Base-by-base conservation (phyloP, 2,113 vertebrate species). In the Saccopteryx bilineata region DNA sequence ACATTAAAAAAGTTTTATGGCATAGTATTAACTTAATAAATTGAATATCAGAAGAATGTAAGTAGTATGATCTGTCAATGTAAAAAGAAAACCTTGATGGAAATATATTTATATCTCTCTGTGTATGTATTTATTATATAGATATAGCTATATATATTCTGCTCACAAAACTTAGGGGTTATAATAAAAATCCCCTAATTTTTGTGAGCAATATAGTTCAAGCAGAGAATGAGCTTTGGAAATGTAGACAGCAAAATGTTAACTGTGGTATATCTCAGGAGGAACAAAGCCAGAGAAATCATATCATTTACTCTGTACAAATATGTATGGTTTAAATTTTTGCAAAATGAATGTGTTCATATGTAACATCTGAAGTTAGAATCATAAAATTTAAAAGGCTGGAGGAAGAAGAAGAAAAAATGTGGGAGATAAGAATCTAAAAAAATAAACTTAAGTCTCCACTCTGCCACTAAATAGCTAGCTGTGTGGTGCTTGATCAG, bases 301-400 rank as follows among this genome's bases (percentile, higher is more conserved):
- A 80, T 28, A 31, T 17, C 15, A 80, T 79, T 68, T 54, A 90
- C 7, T 65, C 11, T 58, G 21, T 28, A 95, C 48, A 84, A 83
- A 26, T 26, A 61, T 81, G 85, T 90, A 52, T 48, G 5, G 31
- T 24, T 79, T 91, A 58, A 46, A 74, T 50, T 96, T 87, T 79
- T 90, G 86, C 13, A 87, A 46, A 63, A 69, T 81, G 48, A 60
- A 18, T 88, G 9, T 31, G 46, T 68, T 92, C 50, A 74, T 7
- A 8, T n/a, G 56, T 61, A 90, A 83, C 46, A 56, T 48, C 15
- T 31, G 7, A 92, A 87, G 21, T 82, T 90, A 80, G 74, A 96
- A 61, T 48, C 11, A 71, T n/a, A 86, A 74, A 74, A 87, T 9
- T 72, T 76, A 69, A 50, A 90, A 50, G 63, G 31, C 48, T 87